phyloP scores from a whole-genome alignment of 2,797 vertebrate species.

The Rhincodon typus region DNA sequence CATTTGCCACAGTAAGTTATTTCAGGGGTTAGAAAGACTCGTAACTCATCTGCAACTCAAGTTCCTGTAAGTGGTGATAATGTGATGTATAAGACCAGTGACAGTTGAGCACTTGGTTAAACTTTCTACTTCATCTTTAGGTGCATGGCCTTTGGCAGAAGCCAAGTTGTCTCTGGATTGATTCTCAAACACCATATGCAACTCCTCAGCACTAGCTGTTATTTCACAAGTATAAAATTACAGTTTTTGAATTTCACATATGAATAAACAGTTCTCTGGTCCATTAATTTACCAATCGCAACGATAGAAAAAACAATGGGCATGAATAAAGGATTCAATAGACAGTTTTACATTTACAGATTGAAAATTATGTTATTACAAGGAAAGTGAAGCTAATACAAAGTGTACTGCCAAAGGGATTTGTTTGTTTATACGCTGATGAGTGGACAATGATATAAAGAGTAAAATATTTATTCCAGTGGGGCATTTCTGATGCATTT shows the following conservation, averaged over 20 bases:
- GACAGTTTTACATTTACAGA: neutral
- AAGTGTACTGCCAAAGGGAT: neutral
- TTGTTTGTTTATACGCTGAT: neutral
- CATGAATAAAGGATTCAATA: neutral
- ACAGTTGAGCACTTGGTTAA: neutral
- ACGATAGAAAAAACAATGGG: too few species aligned
- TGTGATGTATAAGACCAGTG: neutral
- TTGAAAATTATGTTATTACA: neutral
- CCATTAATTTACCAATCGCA: neutral
- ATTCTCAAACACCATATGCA: neutral
- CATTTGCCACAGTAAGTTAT: neutral
- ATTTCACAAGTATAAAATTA: conserved; percentile 8
- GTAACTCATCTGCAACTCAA: neutral
- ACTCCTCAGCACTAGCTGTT: neutral
- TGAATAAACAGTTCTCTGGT: neutral
- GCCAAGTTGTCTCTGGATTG: neutral
- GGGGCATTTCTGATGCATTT: neutral
- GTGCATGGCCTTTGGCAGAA: neutral
- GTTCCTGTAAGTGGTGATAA: neutral
- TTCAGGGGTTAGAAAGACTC: neutral
- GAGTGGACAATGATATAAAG: neutral
- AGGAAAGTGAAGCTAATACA: neutral
- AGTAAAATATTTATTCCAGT: neutral
- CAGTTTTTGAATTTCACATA: neutral
- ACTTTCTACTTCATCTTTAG: neutral